Evolutionary conservation across 2,888 invertebrate genomes (phyloP).

Genomic region (Abrostola triplasia): DNA sequence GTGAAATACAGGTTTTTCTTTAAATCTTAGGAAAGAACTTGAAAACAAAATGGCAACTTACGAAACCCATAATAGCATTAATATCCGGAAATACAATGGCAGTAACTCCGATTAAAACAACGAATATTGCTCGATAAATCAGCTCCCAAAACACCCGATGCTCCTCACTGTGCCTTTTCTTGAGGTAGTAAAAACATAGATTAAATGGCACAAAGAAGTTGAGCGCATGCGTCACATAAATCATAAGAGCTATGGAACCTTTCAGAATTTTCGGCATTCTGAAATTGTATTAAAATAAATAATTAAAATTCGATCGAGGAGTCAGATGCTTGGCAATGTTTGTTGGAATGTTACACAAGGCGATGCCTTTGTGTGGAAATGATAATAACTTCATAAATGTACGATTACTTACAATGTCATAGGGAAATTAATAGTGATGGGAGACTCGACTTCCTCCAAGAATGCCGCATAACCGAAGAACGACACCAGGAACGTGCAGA

Average conservation of each 20-base stretch:
- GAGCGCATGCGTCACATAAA: slow-evolving; percentile 75
- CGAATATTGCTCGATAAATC: slow-evolving; percentile 68
- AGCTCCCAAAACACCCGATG: slow-evolving; percentile 62
- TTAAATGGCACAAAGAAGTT: slow-evolving; percentile 81
- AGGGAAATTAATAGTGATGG: slow-evolving; percentile 79
- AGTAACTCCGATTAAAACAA: slow-evolving; percentile 52
- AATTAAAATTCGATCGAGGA: slow-evolving; percentile 1
- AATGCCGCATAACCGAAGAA: slow-evolving; percentile 76
- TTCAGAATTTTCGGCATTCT: slow-evolving; percentile 73
- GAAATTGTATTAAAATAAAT: slow-evolving; percentile 43
- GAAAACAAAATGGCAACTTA: slow-evolving; percentile 62
- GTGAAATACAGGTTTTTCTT: too few species aligned
- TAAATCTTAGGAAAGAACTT: not conserved
- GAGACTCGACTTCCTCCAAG: slow-evolving; percentile 61
- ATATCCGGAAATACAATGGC: slow-evolving; percentile 75
- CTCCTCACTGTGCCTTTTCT: slow-evolving; percentile 41
- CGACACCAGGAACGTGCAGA: slow-evolving; percentile 57
- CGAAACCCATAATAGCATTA: slow-evolving; percentile 77
- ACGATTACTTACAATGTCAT: slow-evolving; percentile 69
- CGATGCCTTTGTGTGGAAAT: too few species aligned
- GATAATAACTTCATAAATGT: not conserved
- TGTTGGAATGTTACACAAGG: too few species aligned
- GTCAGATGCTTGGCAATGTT: too few species aligned
- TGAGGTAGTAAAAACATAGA: slow-evolving; percentile 71
- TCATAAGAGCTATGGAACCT: slow-evolving; percentile 71